A percentile compares a stretch with the other conserved stretches of the same genome.
Evolutionary conservation across 2,888 invertebrate genomes (phyloP).

Genomic region (Rotaria macrura): DNA sequence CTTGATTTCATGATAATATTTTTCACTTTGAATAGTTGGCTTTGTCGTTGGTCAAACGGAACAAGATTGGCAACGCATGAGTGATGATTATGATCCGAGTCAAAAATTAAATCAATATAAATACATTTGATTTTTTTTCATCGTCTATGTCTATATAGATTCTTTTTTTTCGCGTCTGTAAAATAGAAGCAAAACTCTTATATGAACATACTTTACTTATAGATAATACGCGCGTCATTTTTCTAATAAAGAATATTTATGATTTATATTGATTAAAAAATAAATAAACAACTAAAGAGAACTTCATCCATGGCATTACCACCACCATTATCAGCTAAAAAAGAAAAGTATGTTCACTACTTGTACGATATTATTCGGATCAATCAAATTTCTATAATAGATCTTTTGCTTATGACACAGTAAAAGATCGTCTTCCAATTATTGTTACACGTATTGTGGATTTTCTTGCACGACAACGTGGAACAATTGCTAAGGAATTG

Average conservation of each 20-base stretch:
- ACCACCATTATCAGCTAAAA: not conserved
- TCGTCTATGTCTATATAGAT: not conserved
- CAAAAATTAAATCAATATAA: conserved; percentile 19
- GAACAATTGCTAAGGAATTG: not conserved
- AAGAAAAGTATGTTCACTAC: not conserved
- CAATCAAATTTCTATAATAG: not conserved
- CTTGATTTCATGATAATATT: too few relatives aligned
- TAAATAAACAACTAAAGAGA: not conserved
- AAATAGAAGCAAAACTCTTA: not conserved
- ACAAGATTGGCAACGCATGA: conserved; percentile 17
- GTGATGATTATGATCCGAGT: conserved; percentile 16
- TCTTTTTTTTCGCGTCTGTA: not conserved
- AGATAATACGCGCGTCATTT: not conserved
- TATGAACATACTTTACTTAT: not conserved
- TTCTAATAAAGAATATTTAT: not conserved
- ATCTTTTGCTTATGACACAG: conserved; percentile 31
- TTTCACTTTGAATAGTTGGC: not conserved
- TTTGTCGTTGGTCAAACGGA: conserved; percentile 6
- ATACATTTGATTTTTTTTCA: not conserved
- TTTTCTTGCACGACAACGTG: conserved; percentile 24
- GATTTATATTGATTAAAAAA: not conserved
- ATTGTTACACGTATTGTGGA: conserved; percentile 29
- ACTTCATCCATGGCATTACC: not conserved
- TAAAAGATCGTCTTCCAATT: conserved; percentile 32
- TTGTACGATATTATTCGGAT: not conserved